phyloP scores from a whole-genome alignment of 2,797 vertebrate species.

The Sebastes trivittatus region DNA sequence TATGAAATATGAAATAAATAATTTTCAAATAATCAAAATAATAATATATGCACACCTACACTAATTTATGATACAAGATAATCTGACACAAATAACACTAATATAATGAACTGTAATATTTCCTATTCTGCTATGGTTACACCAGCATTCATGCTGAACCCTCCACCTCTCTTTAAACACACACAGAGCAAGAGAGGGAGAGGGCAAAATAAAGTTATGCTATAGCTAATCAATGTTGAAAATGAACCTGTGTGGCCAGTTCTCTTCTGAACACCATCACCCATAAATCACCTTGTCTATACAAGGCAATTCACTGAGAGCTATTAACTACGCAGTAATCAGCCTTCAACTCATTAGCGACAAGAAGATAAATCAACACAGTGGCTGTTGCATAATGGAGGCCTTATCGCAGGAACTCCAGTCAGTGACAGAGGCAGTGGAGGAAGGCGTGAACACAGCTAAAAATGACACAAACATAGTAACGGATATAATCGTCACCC shows the following conservation, averaged over 20 bases:
- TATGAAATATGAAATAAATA: no score
- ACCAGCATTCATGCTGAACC: not conserved
- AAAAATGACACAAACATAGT: not conserved
- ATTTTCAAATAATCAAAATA: not conserved
- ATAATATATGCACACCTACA: not conserved
- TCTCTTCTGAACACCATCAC: constrained; percentile 37
- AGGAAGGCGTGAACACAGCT: not conserved
- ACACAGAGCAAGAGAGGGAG: not conserved
- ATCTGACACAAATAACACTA: not conserved
- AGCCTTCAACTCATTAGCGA: constrained; percentile 63
- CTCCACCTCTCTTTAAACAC: not conserved
- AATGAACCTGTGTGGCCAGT: constrained; percentile 47
- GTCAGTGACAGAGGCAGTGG: not conserved
- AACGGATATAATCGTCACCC: not conserved
- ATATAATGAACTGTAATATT: not conserved
- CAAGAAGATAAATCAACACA: constrained; percentile 46
- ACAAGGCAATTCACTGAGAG: constrained; percentile 54
- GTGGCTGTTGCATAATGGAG: constrained; percentile 36
- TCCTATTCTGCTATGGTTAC: not conserved
- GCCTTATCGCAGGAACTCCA: constrained; percentile 30
- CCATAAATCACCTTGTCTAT: constrained; percentile 64
- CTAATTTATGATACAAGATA: not conserved
- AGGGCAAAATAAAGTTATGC: constrained; percentile 5
- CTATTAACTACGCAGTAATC: constrained; percentile 63
- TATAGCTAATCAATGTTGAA: constrained; percentile 63